Conservation (phyloP, 2,797 vertebrate species). For the Chelon auratus region DNA sequence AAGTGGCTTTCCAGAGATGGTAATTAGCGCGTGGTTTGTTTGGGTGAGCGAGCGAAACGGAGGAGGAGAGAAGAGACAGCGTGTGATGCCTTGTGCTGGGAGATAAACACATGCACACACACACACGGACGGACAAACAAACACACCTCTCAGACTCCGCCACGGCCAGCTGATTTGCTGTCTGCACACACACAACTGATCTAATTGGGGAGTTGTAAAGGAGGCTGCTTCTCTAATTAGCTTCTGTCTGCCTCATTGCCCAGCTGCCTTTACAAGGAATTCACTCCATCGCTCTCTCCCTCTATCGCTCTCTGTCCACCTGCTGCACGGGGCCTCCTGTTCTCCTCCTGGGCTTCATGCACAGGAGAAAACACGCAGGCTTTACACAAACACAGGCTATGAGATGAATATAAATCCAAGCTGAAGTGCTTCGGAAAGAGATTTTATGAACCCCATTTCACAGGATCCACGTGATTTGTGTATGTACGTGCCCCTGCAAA, state of each 20-base stretch:
- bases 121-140: conserved; percentile 31
- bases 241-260: conserved; percentile 86
- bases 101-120: conserved; percentile 46
- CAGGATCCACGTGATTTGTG: conserved; percentile 35
- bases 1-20: conserved; percentile 70
- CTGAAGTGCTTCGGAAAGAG: conserved; percentile 20
- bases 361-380: conserved; percentile 30
- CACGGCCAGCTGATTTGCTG: conserved; percentile 68
- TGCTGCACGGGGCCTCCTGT: conserved; percentile 65
- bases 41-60: conserved; percentile 63
- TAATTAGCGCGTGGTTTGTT: conserved; percentile 73
- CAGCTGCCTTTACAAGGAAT: conserved; percentile 81
- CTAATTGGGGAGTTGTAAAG: conserved; percentile 86
- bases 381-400: conserved; percentile 32
- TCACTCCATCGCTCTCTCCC: conserved; percentile 72
- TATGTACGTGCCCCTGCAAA: conserved; percentile 32
- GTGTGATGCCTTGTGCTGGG: conserved; percentile 37
- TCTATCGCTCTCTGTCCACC: conserved; percentile 78
- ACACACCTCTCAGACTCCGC: conserved; percentile 63
- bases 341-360: conserved; percentile 46
- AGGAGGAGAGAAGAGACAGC: conserved; percentile 42
- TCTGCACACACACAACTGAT: conserved; percentile 66
- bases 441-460: conserved; percentile 38
- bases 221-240: conserved; percentile 85
- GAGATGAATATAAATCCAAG: conserved; percentile 61